phyloP scores from a whole-genome alignment of 1,140 invertebrate genomes.

The Andrena cerasifolii region DNA sequence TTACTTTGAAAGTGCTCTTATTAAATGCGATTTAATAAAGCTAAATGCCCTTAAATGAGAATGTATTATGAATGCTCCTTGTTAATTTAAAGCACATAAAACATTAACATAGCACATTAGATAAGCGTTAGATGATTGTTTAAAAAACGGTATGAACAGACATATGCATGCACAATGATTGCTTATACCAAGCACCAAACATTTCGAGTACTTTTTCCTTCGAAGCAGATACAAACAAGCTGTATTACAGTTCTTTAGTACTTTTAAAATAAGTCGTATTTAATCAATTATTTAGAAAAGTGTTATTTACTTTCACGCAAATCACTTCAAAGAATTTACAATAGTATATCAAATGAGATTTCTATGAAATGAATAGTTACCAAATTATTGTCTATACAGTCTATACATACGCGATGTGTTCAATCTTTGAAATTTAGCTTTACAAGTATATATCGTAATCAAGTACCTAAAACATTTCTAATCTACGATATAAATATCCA shows the following conservation, averaged over 20 bases:
- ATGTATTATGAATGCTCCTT: conserved; percentile 2
- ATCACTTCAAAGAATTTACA: conserved; percentile 26
- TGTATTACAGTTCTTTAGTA: conserved; percentile 12
- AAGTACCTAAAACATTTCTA: conserved; percentile 7
- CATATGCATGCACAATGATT: conserved; percentile 26
- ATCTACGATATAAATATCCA: neutral
- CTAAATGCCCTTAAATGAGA: neutral
- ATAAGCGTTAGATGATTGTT: conserved; percentile 1
- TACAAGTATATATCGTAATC: neutral
- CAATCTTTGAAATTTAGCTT: neutral
- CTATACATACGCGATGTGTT: neutral
- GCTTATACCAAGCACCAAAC: conserved; percentile 6
- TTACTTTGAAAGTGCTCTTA: conserved; percentile 33
- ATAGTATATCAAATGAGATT: conserved; percentile 17
- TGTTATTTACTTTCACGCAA: conserved; percentile 13
- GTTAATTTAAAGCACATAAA: conserved; percentile 48
- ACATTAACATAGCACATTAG: conserved; percentile 6
- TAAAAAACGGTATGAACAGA: conserved; percentile 6
- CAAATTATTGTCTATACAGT: neutral
- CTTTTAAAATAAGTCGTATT: neutral
- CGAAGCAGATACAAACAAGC: conserved; percentile 30
- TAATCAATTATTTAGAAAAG: conserved; percentile 5
- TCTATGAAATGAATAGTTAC: conserved; percentile 18
- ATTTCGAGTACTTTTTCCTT: neutral
- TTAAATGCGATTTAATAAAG: conserved; percentile 13